A percentile compares a stretch with the other conserved stretches of the same genome.
These are phyloP conservation scores for Vicugna pacos DNA, from an alignment of 2,113 vertebrate genomes.

Conservation along the genomic window DNA sequence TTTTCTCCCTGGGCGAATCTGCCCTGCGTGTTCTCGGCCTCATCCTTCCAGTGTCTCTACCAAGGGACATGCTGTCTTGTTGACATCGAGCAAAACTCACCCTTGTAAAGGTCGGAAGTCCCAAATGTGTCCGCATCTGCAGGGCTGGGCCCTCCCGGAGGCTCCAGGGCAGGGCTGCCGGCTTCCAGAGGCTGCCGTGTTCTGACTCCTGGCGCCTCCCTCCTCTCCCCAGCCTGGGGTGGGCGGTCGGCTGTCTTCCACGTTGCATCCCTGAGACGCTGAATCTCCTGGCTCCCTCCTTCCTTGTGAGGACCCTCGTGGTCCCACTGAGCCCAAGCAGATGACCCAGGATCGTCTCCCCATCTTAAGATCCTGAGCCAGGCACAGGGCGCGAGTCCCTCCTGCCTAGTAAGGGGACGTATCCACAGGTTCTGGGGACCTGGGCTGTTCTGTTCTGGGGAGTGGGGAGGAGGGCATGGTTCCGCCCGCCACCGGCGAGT, in stretches of 20 bases:
- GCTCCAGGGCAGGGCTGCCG: background rate
- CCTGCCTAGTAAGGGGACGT: rapidly evolving
- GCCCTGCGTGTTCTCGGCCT: background rate
- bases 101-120: background rate
- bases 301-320: background rate
- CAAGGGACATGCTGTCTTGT: background rate
- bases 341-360: background rate
- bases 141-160: background rate
- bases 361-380: background rate
- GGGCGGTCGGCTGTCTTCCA: too few relatives aligned
- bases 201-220: rapidly evolving
- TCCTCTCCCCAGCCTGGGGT: background rate
- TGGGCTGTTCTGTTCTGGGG: background rate
- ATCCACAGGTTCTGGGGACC: background rate
- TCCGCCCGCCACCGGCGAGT: background rate
- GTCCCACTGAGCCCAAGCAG: background rate
- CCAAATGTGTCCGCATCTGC: background rate
- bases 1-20: too few relatives aligned
- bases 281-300: background rate
- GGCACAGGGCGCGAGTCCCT: background rate
- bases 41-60: background rate
- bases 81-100: background rate
- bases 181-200: background rate
- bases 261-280: rapidly evolving
- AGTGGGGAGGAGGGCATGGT: rapidly evolving